Conservation (phyloP, 2,113 vertebrate genomes). For the Columba janthina region DNA sequence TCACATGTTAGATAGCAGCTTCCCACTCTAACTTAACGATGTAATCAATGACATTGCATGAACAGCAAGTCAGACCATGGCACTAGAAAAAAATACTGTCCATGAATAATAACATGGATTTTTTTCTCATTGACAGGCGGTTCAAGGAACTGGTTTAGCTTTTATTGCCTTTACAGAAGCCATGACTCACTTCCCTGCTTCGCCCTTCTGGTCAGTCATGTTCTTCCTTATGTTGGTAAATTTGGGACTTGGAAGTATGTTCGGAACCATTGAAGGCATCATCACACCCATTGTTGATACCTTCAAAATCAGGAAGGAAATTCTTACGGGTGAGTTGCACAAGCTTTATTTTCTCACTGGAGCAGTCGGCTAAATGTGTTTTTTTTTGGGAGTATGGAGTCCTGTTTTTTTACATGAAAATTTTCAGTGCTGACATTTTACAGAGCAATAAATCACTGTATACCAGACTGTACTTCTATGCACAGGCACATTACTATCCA, state of each 20-base stretch:
- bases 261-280: slow-evolving; percentile 96
- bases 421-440: neutral
- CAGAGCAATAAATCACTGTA: neutral
- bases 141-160: slow-evolving; percentile 95
- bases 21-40: neutral
- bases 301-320: slow-evolving; percentile 95
- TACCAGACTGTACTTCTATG: neutral
- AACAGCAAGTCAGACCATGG: neutral
- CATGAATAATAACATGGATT: neutral
- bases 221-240: slow-evolving; percentile 98
- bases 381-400: neutral
- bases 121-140: slow-evolving; percentile 76
- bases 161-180: slow-evolving; percentile 99
- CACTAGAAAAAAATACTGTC: neutral
- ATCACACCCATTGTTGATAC: slow-evolving; percentile 93
- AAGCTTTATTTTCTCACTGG: neutral
- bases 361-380: neutral
- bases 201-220: slow-evolving; percentile 99
- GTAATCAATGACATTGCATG: neutral
- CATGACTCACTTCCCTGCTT: slow-evolving; percentile 96
- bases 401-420: neutral
- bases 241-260: slow-evolving; percentile 97
- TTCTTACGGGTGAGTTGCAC: slow-evolving; percentile 83
- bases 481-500: neutral
- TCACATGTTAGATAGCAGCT: neutral